Conservation (phyloP, 2,113 vertebrate genomes). For the Oxyura jamaicensis region DNA sequence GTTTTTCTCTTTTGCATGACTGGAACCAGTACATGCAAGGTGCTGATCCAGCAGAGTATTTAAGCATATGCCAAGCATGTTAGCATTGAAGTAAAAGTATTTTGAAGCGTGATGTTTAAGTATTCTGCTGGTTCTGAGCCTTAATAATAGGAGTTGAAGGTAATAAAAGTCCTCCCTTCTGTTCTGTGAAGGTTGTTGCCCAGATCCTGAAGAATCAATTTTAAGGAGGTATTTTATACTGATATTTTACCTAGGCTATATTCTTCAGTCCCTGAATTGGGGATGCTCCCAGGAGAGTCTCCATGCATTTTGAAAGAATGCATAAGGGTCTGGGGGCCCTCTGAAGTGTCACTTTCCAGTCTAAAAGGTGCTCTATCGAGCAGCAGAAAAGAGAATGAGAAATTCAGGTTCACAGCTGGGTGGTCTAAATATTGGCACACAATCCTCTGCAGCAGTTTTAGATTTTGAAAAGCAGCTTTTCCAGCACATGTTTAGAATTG, state of each 20-base stretch:
- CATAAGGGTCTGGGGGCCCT: not conserved
- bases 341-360: not conserved
- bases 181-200: not conserved
- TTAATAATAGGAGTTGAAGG: not conserved
- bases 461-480: conserved; percentile 68
- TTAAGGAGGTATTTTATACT: not conserved
- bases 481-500: conserved; percentile 57
- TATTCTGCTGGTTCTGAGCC: not conserved
- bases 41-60: not conserved
- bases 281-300: not conserved
- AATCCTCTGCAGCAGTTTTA: conserved; percentile 60
- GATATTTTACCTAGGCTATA: not conserved
- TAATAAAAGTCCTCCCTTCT: not conserved
- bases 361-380: not conserved
- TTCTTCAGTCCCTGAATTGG: not conserved
- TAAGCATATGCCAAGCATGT: not conserved
- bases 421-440: conserved; percentile 58
- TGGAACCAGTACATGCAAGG: not conserved
- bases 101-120: not conserved
- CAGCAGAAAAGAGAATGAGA: not conserved
- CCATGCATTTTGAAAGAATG: not conserved
- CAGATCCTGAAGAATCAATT: not conserved
- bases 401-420: not conserved
- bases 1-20: not conserved
- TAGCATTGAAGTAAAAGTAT: not conserved